A percentile compares a stretch with the other conserved stretches of the same genome.
Evolutionary conservation across 30 jellyfish, hydroid and myxozoan species (phyloP).

Genomic region (Rhopilema esculentum): DNA sequence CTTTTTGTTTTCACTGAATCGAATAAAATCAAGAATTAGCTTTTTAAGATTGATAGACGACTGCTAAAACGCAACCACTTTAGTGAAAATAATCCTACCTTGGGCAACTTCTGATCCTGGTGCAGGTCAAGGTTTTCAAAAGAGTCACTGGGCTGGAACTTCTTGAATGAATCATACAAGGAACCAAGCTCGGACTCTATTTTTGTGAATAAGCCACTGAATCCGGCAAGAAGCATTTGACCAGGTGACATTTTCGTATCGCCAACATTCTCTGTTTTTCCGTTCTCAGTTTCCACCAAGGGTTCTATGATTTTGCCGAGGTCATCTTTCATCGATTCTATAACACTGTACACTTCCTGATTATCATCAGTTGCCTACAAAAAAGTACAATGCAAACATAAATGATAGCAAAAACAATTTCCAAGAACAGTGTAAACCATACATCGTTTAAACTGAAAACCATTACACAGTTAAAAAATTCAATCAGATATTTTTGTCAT

Average conservation of each 20-base stretch:
- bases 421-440: no score
- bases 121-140: conserved; percentile 66
- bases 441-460: no score
- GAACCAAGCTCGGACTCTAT: conserved; percentile 74
- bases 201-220: conserved; percentile 82
- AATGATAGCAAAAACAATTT: no score
- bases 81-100: conserved; percentile 20
- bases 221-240: conserved; percentile 90
- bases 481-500: no score
- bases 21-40: no score
- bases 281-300: not conserved
- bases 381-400: no score
- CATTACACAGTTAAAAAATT: no score
- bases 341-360: conserved; percentile 11
- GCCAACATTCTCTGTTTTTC: not conserved
- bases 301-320: conserved; percentile 46
- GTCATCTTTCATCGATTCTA: conserved; percentile 16
- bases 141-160: conserved; percentile 45
- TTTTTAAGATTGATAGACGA: no score
- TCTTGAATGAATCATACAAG: conserved; percentile 74
- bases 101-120: conserved; percentile 71
- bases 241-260: conserved; percentile 80
- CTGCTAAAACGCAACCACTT: not conserved
- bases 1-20: no score
- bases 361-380: conserved; percentile 11